These are phyloP conservation scores for Apocheima hispidaria DNA, from an alignment of 2,888 invertebrate genomes.

Conservation along the genomic window DNA sequence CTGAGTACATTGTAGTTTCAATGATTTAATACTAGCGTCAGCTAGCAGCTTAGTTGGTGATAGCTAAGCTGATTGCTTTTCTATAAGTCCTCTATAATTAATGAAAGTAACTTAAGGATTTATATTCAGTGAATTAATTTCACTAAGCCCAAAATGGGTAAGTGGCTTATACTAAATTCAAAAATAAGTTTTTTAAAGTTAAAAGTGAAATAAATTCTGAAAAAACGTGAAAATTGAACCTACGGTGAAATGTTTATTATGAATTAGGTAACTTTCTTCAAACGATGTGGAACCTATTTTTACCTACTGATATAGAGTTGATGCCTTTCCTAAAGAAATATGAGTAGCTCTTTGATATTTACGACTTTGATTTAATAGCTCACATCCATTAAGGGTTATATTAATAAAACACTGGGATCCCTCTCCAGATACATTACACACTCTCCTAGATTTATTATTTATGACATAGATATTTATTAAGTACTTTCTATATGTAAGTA, in stretches of 20 bases:
- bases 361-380: conserved; percentile 43
- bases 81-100: neutral
- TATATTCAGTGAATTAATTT: neutral
- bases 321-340: conserved; percentile 18
- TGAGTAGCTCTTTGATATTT: conserved; percentile 32
- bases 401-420: conserved; percentile 48
- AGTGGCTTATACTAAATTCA: neutral
- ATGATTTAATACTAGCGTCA: neutral
- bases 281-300: neutral
- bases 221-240: neutral
- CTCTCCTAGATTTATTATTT: conserved; percentile 22
- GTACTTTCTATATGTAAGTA: conserved; percentile 5
- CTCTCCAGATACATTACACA: conserved; percentile 23
- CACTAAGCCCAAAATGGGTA: neutral
- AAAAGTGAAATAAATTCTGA: neutral
- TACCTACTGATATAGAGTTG: neutral
- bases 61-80: conserved; percentile 7
- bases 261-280: neutral
- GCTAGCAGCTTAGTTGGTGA: too few species aligned
- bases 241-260: neutral
- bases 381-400: conserved; percentile 47
- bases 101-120: neutral
- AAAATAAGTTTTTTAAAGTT: neutral
- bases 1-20: neutral
- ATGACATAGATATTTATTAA: conserved; percentile 27